Percentiles rank a stretch among this genome's conserved stretches.
Evolutionary conservation across 2,113 vertebrate genomes (phyloP).

Genomic region (Pavo muticus): DNA sequence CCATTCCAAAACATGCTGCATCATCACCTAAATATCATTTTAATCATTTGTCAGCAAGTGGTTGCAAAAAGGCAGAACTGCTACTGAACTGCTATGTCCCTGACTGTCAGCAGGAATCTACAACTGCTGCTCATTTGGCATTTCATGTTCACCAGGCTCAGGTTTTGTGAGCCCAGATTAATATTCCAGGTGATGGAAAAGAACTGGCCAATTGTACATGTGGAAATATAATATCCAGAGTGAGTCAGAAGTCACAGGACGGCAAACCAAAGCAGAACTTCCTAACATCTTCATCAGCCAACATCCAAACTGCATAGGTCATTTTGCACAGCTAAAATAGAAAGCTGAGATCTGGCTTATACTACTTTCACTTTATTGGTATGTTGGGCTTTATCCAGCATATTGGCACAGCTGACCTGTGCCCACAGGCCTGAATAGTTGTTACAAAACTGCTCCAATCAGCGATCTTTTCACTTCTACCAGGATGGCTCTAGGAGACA

Average conservation of each 20-base stretch:
- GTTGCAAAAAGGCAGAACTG: not conserved
- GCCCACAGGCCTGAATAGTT: not conserved
- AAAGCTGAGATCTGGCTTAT: not conserved
- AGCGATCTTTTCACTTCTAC: not conserved
- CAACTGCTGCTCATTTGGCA: not conserved
- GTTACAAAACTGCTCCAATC: not conserved
- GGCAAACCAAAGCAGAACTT: not conserved
- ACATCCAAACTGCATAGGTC: fast-evolving
- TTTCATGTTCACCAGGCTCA: not conserved
- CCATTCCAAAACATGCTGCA: not conserved
- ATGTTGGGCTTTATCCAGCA: not conserved
- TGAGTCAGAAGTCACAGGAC: not conserved
- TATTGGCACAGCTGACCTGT: not conserved
- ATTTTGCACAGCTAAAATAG: not conserved
- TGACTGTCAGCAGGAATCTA: not conserved
- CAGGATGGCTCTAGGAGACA: not conserved
- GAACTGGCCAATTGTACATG: not conserved
- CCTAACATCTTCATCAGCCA: not conserved
- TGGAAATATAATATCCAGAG: not conserved
- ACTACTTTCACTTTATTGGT: not conserved
- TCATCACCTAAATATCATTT: not conserved
- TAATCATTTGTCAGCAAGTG: not conserved
- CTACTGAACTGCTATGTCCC: not conserved
- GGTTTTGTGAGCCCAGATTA: not conserved
- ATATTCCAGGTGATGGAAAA: not conserved